Evolutionary conservation across 2,888 invertebrate genomes (phyloP), one percentile per base, ranked within the genome.

Genomic region (Oligia strigilis): DNA sequence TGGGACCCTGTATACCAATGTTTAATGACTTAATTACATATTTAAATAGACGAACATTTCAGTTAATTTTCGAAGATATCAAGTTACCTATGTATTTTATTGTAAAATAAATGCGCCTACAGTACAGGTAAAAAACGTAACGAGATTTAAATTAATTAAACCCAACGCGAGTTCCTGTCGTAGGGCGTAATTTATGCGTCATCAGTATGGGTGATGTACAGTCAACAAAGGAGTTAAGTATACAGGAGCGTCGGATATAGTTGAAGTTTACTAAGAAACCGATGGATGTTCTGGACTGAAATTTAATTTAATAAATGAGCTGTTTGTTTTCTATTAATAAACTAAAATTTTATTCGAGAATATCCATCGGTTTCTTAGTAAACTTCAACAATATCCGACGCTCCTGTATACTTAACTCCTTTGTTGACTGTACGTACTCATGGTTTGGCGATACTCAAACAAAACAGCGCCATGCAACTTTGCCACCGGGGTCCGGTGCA

Each of bases 191-290:
- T 64, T 3, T 60, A 52, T 14, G 19, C 36, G 3, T 66, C 55
- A 71, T 14, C 55, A 71, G 62, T 60, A 52, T 71, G 19, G 17
- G 40, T 43, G 77, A 65, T 52, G 11, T 36, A n/a, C n/a, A n/a
- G n/a, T n/a, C n/a, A n/a, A n/a, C n/a, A n/a, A n/a, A n/a, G n/a
- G n/a, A n/a, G n/a, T n/a, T n/a, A n/a, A n/a, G n/a, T n/a, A n/a
- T n/a, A n/a, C n/a, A n/a, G n/a, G n/a, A n/a, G n/a, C n/a, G n/a
- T n/a, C n/a, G n/a, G n/a, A n/a, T n/a, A n/a, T n/a, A n/a, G n/a
- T n/a, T n/a, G n/a, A n/a, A n/a, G n/a, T n/a, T n/a, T n/a, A n/a
- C n/a, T n/a, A n/a, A n/a, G n/a, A n/a, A n/a, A n/a, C n/a, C n/a
- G n/a, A n/a, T n/a, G n/a, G n/a, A n/a, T n/a, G n/a, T n/a, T n/a